Evolutionary conservation across 2,113 vertebrate species (phyloP), one percentile per base, ranked within the genome.

Genomic region (Hyla sarda): DNA sequence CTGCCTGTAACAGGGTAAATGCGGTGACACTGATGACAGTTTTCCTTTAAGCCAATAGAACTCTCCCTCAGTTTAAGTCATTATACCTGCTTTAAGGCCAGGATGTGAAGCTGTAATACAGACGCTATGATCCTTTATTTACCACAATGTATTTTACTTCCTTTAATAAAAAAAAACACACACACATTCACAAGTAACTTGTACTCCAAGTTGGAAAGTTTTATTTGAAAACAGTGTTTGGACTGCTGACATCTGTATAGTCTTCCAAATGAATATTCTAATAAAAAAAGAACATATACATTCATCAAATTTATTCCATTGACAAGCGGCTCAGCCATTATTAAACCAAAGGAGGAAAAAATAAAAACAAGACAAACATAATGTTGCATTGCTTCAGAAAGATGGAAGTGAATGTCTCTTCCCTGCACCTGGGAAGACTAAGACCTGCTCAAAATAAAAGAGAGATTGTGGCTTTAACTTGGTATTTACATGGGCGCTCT

Each of bases 401-500:
- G 41, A 56, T 75, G 34, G 47, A 62, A 32, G 34, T 77, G 54
- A 72, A 41, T 14, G 77, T 30, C 72, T 58, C 28, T 23, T 41
- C 28, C 65, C 62, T 10, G 13, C 41, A n/a, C 48, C 34, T 2
- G 25, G 37, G 37, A 73, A 62, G 69, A 86, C 76, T 14, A 81
- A 67, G 48, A 76, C 56, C 67, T 72, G 65, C 73, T 32, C 45
- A 86, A 86, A 86, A 60, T 82, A 86, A 74, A 91, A 73, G 89
- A 73, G 89, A 84, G 82, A 90, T 52, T 77, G 73, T 60, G 82
- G 65, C 21, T 82, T 71, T 73, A 62, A 28, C 88, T 30, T 83
- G 90, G 91, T 91, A 82, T 90, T 92, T 87, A 88, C 92, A 92
- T 88, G 74, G 4, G n/a, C 89, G 58, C 79, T 84, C 67, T 89